Evolutionary conservation across 2,797 vertebrate species (phyloP).

Genomic region (Peromyscus nudipes): DNA sequence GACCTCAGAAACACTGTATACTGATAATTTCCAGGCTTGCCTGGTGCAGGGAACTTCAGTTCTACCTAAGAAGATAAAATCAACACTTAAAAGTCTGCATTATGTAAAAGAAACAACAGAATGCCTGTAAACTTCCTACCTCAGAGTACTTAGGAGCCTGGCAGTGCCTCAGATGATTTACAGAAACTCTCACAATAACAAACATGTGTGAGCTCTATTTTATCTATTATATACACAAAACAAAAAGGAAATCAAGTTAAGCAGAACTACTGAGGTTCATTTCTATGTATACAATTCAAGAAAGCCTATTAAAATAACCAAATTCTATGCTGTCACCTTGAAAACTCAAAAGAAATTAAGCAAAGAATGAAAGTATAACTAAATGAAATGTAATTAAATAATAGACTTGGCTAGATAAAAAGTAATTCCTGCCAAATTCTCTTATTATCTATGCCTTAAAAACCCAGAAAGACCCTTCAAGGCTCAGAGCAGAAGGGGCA

Average conservation of each 20-base stretch:
- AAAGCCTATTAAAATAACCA: constrained; percentile 32
- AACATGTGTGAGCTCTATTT: background rate
- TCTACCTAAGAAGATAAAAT: constrained; percentile 93
- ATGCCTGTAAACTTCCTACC: background rate
- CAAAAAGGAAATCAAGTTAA: constrained; percentile 51
- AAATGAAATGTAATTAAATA: constrained; percentile 45
- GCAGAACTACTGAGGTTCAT: background rate
- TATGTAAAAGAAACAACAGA: constrained; percentile 17
- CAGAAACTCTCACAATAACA: background rate
- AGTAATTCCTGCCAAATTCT: constrained; percentile 27
- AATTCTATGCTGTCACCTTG: background rate
- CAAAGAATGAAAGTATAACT: background rate
- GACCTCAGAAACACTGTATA: constrained; percentile 98
- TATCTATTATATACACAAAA: background rate
- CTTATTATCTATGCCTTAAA: constrained; percentile 43
- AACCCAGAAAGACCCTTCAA: background rate
- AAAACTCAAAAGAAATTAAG: constrained; percentile 31
- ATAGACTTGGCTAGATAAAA: constrained; percentile 4
- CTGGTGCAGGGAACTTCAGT: constrained; percentile 98
- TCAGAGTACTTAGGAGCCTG: background rate
- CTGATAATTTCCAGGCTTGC: constrained; percentile 98
- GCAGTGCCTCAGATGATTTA: background rate
- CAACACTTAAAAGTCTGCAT: constrained; percentile 57
- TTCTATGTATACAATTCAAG: constrained; percentile 29
- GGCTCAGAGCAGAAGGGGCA: background rate